Base-by-base conservation (phyloP, 37 sponge, comb jelly and placozoan genomes). In the Geodia barretti region DNA sequence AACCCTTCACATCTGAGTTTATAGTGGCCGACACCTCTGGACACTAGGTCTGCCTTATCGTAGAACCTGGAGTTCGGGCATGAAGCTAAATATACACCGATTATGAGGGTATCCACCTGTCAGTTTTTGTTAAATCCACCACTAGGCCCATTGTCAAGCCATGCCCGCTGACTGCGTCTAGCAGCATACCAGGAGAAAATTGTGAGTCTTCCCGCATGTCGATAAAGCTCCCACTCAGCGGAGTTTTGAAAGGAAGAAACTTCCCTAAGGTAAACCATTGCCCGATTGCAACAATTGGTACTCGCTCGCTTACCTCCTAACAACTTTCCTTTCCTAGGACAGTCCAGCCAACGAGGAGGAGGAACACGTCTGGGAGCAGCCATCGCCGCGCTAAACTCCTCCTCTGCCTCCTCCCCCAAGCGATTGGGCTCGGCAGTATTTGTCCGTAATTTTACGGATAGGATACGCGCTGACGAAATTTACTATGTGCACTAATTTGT, bases 241-340 rank as follows among this genome's bases (percentile, higher is more conserved):
- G 99, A 4, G 95, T 94, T 74, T 98, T 98, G 84, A 98, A 96
- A 14, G 99, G 90, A 0, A 98, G 84, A 80, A 98, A 98, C 59
- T 86, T 89, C 8, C 84, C 96, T 95, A 64, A 36, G 74, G 24
- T 11, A 77, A 35, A 39, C 3, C 9, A 4, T 40, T 30, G 4
- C 29, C 9, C 8, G n/a, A 75, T 14, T 19, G 8, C 7, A 77
- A 72, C 21, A 72, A 77, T 23, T 21, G 67, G 68, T 33, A 70
- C 37, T 72, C 31, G 24, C 28, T 8, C 17, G 19, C 86, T 78
- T 38, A 93, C 96, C 92, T 34, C 79, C 97, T 19, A 98, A 69
- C 36, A 98, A 25, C 61, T 80, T 72, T 0, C 99, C 97, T 76
- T 96, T 96, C 41, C 99, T 86, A 11, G 99, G 97, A 60, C 99